Evolutionary conservation across 2,888 invertebrate genomes (phyloP).

Genomic region (Chorisops tibialis): DNA sequence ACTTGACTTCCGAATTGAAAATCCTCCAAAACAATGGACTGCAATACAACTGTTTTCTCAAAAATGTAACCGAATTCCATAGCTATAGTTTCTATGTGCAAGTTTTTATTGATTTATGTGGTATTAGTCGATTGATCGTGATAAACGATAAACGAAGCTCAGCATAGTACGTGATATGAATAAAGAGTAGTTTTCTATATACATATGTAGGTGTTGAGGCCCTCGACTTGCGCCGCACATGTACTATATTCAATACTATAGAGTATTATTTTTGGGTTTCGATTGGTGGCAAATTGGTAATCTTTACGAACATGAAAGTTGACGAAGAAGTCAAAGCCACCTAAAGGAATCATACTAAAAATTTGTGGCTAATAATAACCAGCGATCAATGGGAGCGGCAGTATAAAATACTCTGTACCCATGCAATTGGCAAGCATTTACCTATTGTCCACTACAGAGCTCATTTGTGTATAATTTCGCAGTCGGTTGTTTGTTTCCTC

Average conservation of each 20-base stretch:
- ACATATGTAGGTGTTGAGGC: not conserved
- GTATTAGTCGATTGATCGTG: not conserved
- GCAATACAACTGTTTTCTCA: not conserved
- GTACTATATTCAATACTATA: conserved; percentile 4
- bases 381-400: conserved; percentile 47
- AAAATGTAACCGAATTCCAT: too few relatives aligned
- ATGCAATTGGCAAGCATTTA: conserved; percentile 51
- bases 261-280: conserved; percentile 26
- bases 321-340: conserved; percentile 40
- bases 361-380: conserved; percentile 16
- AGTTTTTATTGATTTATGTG: too few relatives aligned
- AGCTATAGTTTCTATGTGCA: too few relatives aligned
- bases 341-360: conserved; percentile 47
- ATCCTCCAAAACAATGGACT: not conserved
- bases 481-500: not conserved
- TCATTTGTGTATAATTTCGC: conserved; percentile 32
- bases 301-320: conserved; percentile 5
- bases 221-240: not conserved
- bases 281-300: conserved; percentile 16
- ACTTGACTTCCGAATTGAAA: conserved; percentile 3
- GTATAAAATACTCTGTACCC: conserved; percentile 52
- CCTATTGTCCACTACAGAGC: conserved; percentile 46
- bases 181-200: not conserved
- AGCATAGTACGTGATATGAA: not conserved
- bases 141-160: not conserved